A percentile compares a stretch with the other conserved stretches of the same genome.
phyloP scores from a whole-genome alignment of 2,888 invertebrate species.

The Chorisops tibialis region DNA sequence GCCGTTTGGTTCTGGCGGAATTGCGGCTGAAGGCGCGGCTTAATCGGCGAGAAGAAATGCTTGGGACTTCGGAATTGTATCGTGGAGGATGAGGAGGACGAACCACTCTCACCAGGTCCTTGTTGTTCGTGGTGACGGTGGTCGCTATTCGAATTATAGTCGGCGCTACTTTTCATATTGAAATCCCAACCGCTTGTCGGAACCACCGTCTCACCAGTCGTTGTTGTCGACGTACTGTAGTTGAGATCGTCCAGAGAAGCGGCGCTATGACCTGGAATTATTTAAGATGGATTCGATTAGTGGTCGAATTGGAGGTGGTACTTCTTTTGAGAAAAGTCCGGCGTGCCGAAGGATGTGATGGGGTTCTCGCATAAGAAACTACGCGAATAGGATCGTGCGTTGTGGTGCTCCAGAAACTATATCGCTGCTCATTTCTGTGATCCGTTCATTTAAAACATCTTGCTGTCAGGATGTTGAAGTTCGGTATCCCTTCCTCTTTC shows the following conservation, averaged over 20 bases:
- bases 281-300: no score
- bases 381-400: no score
- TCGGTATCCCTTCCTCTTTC: no score
- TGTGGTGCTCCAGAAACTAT: no score
- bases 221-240: constrained; percentile 39
- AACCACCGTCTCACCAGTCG: constrained; percentile 43
- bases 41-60: constrained; percentile 54
- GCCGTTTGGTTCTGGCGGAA: constrained; percentile 24
- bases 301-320: no score
- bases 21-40: constrained; percentile 45
- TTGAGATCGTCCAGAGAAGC: constrained; percentile 37
- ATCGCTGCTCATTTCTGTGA: no score
- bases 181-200: constrained; percentile 49
- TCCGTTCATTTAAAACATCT: no score
- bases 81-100: background rate
- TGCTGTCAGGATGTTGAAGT: no score
- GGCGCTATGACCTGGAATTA: background rate
- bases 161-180: constrained; percentile 45
- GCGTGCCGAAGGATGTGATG: no score
- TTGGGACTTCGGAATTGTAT: constrained; percentile 43
- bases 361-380: no score
- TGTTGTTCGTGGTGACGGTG: background rate
- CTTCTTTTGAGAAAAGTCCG: no score
- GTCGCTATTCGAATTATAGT: constrained; percentile 38
- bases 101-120: no score